Base-by-base conservation (phyloP, 2,113 vertebrate species). In the Poicephalus gulielmi region DNA sequence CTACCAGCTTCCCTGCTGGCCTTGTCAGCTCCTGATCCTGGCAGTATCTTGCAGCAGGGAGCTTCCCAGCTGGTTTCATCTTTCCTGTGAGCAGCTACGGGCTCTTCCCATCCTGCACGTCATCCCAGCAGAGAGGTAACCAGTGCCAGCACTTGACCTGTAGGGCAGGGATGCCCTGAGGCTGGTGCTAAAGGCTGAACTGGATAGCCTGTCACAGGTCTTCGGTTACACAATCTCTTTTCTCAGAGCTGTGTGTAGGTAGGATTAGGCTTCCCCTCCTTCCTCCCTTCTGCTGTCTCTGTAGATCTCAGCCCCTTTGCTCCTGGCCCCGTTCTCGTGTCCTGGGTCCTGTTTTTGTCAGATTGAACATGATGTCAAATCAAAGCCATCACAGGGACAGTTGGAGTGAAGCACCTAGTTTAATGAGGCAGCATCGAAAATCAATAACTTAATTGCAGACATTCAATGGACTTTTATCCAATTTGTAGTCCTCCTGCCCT, bases 381-480 rank as follows among this genome's bases (percentile, higher is more conserved):
- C 98, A 98, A 96, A 98, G 83, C 95, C 92, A 95, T 98, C 86
- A 77, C 95, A 91, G 97, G 97, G 97, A 95, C 96, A 95, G 96
- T 79, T 96, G 47, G 57, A 97, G 93, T 94, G 96, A 96, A 97
- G 95, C 94, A 95, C 96, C 96, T 94, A 64, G 96, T 97, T 98
- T 98, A 98, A 98, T 98, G 97, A 98, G 97, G 95, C 97, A 96
- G 95, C n/a, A 83, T 91, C 94, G 83, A 97, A 98, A 98, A 98
- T 98, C 98, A 97, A 98, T 98, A 98, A 97, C 97, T 97, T 98
- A 98, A 98, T 98, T 98, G 98, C 97, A 95, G 90, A 88, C 87
- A 55, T 96, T 97, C 97, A 98, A 98, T 98, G 97, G 98, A 97
- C 97, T 98, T 98, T 97, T 97, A 97, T 98, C 97, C 98, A 97